Evolutionary conservation across 1,140 invertebrate species (phyloP).

Genomic region (Pseudomyrmex sp.): DNA sequence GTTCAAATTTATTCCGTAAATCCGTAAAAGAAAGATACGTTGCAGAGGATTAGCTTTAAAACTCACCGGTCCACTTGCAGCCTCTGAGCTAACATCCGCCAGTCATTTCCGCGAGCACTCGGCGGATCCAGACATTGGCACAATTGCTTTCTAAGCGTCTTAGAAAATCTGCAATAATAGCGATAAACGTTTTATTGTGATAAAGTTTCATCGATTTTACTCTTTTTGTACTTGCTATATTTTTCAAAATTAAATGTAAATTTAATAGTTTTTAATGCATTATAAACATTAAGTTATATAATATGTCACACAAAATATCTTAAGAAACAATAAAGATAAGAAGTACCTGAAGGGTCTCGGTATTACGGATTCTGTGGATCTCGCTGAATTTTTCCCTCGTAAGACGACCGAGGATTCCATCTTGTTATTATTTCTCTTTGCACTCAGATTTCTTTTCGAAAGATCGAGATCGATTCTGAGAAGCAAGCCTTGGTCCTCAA

Average conservation of each 20-base stretch:
- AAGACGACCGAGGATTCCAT: conserved; percentile 68
- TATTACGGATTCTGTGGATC: conserved; percentile 79
- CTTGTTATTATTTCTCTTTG: conserved; percentile 64
- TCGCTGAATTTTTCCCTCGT: conserved; percentile 68
- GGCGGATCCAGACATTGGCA: conserved; percentile 96
- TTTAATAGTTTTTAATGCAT: background rate
- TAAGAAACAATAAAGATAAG: background rate
- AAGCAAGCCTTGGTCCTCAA: conserved; percentile 75
- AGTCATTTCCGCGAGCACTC: conserved; percentile 96
- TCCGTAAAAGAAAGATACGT: background rate
- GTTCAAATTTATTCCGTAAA: background rate
- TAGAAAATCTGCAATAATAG: conserved; percentile 86
- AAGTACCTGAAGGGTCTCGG: conserved; percentile 87
- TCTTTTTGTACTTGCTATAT: background rate
- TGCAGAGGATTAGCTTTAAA: background rate
- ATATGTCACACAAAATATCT: no score
- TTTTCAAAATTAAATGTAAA: background rate
- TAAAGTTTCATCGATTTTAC: no score
- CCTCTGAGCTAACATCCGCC: conserved; percentile 96
- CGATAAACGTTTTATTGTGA: background rate
- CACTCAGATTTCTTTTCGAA: conserved; percentile 60
- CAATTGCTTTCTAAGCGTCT: conserved; percentile 92
- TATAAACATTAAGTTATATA: no score
- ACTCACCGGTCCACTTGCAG: conserved; percentile 94
- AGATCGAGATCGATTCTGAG: conserved; percentile 74